phyloP scores from a whole-genome alignment of 2,888 invertebrate genomes.

The Monochamus alternatus region DNA sequence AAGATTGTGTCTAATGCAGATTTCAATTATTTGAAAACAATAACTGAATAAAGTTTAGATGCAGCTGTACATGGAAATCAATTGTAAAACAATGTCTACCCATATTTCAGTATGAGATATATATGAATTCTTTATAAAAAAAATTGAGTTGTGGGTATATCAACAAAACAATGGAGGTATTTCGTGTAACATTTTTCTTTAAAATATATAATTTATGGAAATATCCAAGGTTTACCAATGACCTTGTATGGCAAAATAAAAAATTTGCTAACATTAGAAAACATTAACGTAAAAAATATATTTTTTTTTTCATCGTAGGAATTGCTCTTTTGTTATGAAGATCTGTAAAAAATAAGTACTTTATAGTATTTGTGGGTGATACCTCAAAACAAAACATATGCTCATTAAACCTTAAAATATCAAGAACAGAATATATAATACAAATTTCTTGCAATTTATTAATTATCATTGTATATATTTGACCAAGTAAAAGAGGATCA shows the following conservation, averaged over 20 bases:
- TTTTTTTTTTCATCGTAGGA: background rate
- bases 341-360: background rate
- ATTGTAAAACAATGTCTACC: too few species aligned
- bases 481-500: background rate
- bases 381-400: background rate
- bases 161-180: too few species aligned
- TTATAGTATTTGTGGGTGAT: background rate
- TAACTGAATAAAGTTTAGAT: too few species aligned
- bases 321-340: background rate
- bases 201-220: background rate
- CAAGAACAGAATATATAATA: background rate
- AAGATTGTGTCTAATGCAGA: too few species aligned
- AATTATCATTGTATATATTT: slow-evolving; percentile 7
- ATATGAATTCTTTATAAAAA: too few species aligned
- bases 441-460: slow-evolving; percentile 7
- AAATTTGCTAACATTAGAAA: background rate
- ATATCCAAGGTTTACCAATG: background rate
- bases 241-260: too few species aligned
- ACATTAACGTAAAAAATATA: background rate
- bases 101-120: too few species aligned
- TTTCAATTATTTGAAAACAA: too few species aligned
- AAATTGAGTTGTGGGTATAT: too few species aligned
- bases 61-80: too few species aligned
- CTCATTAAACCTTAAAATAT: background rate
- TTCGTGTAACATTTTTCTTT: too few species aligned